Conservation (phyloP, 1,140 invertebrate species). For the Mizuhopecten yessoensis region DNA sequence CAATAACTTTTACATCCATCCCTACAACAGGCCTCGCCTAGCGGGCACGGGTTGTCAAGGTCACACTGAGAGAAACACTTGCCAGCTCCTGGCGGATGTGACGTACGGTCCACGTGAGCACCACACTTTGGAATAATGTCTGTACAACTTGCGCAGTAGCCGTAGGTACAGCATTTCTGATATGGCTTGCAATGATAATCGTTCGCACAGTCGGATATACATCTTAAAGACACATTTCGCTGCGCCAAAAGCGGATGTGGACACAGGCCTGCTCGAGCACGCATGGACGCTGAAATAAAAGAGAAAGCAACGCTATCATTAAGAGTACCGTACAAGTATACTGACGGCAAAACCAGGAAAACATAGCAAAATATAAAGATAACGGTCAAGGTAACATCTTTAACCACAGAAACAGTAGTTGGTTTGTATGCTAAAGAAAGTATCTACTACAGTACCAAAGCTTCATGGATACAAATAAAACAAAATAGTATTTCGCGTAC, state of each 20-base stretch:
- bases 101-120: neutral
- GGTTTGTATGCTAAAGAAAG: too few relatives aligned
- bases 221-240: neutral
- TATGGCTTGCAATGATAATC: neutral
- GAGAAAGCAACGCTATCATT: neutral
- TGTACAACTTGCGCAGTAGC: neutral
- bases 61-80: slow-evolving; percentile 21
- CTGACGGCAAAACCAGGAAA: too few relatives aligned
- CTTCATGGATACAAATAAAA: too few relatives aligned
- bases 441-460: too few relatives aligned
- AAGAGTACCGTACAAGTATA: too few relatives aligned
- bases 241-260: neutral
- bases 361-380: too few relatives aligned
- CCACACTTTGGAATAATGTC: slow-evolving; percentile 5
- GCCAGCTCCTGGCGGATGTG: slow-evolving; percentile 4
- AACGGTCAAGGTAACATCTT: too few relatives aligned
- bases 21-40: slow-evolving; percentile 2
- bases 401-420: too few relatives aligned
- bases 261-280: neutral
- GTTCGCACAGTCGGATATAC: neutral
- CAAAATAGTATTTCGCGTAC: too few relatives aligned
- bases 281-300: neutral
- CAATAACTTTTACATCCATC: slow-evolving; percentile 27
- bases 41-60: neutral
- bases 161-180: neutral